phyloP scores from a whole-genome alignment of 1,140 invertebrate genomes.

The Ephestia elutella region DNA sequence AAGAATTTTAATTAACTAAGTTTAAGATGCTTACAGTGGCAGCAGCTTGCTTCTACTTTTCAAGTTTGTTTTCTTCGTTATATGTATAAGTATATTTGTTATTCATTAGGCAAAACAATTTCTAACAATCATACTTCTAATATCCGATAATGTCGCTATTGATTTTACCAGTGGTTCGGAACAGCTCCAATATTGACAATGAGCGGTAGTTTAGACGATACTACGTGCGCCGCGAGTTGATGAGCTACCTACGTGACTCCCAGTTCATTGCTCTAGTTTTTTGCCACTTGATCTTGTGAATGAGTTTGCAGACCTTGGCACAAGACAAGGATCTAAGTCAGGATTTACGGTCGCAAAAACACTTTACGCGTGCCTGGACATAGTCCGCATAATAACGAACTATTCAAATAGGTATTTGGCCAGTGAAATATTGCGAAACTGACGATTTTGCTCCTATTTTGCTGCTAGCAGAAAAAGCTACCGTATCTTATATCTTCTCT shows the following conservation, averaged over 20 bases:
- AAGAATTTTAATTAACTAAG: slow-evolving; percentile 7
- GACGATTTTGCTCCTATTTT: neutral
- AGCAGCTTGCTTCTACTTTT: neutral
- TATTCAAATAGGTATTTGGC: slow-evolving; percentile 16
- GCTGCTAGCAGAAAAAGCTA: neutral
- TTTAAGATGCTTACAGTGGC: neutral
- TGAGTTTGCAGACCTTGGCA: slow-evolving; percentile 56
- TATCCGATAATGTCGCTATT: slow-evolving; percentile 56
- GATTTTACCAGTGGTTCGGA: slow-evolving; percentile 59
- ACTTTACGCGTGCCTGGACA: slow-evolving; percentile 22
- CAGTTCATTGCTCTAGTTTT: slow-evolving; percentile 70
- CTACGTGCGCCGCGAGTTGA: slow-evolving; percentile 60
- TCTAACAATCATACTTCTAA: slow-evolving; percentile 44
- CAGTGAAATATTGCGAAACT: slow-evolving; percentile 9
- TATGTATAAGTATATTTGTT: slow-evolving; percentile 29
- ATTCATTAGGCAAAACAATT: slow-evolving; percentile 51
- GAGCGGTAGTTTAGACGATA: slow-evolving; percentile 69
- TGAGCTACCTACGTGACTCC: slow-evolving; percentile 59
- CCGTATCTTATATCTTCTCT: neutral
- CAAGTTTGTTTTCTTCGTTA: neutral
- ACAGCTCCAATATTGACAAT: slow-evolving; percentile 67
- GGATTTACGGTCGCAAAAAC: slow-evolving; percentile 41
- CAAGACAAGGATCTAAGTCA: slow-evolving; percentile 32
- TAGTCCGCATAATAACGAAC: slow-evolving; percentile 20
- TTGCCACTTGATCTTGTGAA: slow-evolving; percentile 64